These are phyloP conservation scores for Aphidius colemani DNA, from an alignment of 2,888 invertebrate genomes.

Conservation along the genomic window DNA sequence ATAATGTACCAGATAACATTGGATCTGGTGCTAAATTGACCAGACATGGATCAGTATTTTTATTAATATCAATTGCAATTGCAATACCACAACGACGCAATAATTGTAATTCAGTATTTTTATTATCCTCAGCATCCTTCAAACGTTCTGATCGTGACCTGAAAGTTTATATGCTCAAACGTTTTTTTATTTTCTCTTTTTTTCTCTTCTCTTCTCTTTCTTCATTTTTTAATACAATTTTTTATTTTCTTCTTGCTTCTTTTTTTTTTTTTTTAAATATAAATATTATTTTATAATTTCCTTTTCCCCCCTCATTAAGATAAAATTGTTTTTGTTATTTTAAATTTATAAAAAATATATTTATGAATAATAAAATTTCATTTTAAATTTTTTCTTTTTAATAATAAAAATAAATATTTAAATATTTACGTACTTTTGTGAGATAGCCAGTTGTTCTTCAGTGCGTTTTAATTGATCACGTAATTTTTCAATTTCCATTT, in stretches of 20 bases:
- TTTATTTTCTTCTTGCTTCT: too few relatives aligned
- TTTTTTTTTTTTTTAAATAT: too few relatives aligned
- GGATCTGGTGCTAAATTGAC: constrained; percentile 71
- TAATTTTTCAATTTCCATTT: constrained; percentile 66
- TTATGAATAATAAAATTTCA: neutral
- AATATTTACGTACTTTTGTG: constrained; percentile 60
- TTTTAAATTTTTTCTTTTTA: neutral
- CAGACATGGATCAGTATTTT: constrained; percentile 63
- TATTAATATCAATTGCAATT: constrained; percentile 58
- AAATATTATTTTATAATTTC: too few relatives aligned
- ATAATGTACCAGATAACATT: constrained; percentile 66
- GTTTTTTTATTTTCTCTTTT: neutral
- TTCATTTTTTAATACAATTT: too few relatives aligned
- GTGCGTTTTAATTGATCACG: constrained; percentile 66
- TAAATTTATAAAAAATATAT: too few relatives aligned
- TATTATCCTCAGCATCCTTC: constrained; percentile 60
- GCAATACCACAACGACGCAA: constrained; percentile 66
- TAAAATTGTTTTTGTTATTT: neutral
- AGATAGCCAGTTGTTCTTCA: constrained; percentile 66
- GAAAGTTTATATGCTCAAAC: constrained; percentile 35
- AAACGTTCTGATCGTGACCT: constrained; percentile 63
- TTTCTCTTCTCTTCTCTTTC: constrained; percentile 43
- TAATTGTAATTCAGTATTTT: constrained; percentile 62
- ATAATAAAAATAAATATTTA: neutral
- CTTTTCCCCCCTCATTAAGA: too few relatives aligned